phyloP scores from a whole-genome alignment of 2,113 vertebrate genomes.

The Mirza zaza region DNA sequence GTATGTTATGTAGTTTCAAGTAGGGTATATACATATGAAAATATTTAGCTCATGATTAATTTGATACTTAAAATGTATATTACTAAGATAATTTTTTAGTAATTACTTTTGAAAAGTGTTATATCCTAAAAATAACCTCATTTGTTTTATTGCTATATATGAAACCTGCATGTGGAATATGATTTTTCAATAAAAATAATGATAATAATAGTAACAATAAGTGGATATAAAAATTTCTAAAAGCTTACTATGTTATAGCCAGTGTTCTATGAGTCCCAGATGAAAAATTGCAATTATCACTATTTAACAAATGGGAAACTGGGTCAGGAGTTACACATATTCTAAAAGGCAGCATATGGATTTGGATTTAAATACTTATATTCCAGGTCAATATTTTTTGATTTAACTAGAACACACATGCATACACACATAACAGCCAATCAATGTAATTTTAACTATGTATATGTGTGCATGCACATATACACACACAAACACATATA shows the following conservation, averaged over 20 bases:
- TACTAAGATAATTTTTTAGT: neutral
- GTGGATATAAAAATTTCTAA: neutral
- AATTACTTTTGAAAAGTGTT: neutral
- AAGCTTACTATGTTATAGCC: neutral
- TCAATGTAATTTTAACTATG: neutral
- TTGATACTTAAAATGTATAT: neutral
- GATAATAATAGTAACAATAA: neutral
- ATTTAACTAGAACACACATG: neutral
- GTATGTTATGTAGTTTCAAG: neutral
- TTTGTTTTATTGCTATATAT: neutral
- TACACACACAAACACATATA: fast-evolving
- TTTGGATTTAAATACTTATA: neutral
- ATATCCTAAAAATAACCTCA: neutral
- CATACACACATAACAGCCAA: neutral
- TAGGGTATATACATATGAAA: neutral
- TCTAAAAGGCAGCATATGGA: neutral
- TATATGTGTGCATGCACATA: neutral
- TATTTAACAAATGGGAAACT: neutral
- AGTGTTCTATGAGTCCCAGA: neutral
- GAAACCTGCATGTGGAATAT: neutral
- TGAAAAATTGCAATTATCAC: neutral
- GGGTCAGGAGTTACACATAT: neutral
- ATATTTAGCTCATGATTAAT: neutral
- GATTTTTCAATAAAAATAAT: neutral
- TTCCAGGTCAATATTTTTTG: neutral